phyloP scores from a whole-genome alignment of 2,888 invertebrate species.

The Drosophila setosimentum region DNA sequence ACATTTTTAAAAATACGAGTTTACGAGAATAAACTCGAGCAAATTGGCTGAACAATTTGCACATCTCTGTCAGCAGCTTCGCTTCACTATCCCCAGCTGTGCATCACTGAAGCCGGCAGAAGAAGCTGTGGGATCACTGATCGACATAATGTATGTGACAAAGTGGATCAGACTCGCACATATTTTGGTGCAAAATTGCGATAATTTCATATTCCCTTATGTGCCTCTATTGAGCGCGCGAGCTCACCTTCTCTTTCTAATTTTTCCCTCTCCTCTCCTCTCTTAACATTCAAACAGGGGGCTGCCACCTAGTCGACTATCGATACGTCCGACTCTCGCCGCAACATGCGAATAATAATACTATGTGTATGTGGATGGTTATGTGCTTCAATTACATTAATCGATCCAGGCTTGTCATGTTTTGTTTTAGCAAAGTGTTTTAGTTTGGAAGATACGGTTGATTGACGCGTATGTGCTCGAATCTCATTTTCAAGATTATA shows the following conservation, averaged over 20 bases:
- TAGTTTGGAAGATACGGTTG: slow-evolving; percentile 15
- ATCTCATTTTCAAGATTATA: not conserved
- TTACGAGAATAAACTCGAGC: not conserved
- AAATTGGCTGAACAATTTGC: no score
- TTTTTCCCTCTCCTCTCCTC: not conserved
- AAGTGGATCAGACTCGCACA: no score
- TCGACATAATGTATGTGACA: no score
- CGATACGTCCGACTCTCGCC: not conserved
- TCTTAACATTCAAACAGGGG: not conserved
- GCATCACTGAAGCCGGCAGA: no score
- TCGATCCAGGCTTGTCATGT: not conserved
- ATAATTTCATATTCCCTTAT: not conserved
- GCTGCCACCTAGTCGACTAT: not conserved
- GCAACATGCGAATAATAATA: not conserved
- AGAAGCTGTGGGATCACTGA: no score
- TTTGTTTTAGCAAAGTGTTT: not conserved
- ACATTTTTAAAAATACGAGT: not conserved
- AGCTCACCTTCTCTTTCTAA: not conserved
- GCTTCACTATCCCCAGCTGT: no score
- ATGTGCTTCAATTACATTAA: slow-evolving; percentile 3
- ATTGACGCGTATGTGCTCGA: slow-evolving; percentile 3
- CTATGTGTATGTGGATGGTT: not conserved
- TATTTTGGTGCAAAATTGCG: no score
- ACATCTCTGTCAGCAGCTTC: no score
- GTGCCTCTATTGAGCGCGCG: not conserved